Conservation (phyloP, 1,140 invertebrate species). For the Danaus melanippus region DNA sequence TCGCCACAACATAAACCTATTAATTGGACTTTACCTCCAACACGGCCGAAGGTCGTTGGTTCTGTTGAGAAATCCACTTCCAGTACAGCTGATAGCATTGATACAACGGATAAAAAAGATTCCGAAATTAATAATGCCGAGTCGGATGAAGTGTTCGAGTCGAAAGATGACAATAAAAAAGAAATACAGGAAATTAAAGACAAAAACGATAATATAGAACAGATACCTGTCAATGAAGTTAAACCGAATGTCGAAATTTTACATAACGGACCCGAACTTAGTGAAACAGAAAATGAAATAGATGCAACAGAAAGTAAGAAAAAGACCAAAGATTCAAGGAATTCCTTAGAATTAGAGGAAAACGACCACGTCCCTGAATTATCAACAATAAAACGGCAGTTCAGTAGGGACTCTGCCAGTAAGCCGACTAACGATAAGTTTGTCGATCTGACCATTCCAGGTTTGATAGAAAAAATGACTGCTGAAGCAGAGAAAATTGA, state of each 20-base stretch:
- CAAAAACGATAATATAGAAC: constrained; percentile 14
- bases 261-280: constrained; percentile 36
- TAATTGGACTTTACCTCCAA: constrained; percentile 60
- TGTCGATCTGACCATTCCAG: constrained; percentile 56
- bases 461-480: constrained; percentile 56
- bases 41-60: constrained; percentile 54
- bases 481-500: constrained; percentile 45
- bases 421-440: constrained; percentile 33
- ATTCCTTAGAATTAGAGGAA: constrained; percentile 49
- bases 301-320: constrained; percentile 20
- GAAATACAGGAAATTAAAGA: constrained; percentile 11
- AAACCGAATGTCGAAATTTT: constrained; percentile 30
- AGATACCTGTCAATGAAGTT: constrained; percentile 20
- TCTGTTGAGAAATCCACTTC: constrained; percentile 62
- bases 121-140: constrained; percentile 27
- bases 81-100: constrained; percentile 41
- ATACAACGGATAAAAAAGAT: constrained; percentile 34
- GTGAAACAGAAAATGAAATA: constrained; percentile 15
- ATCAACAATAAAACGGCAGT: constrained; percentile 37
- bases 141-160: constrained; percentile 55
- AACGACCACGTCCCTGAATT: constrained; percentile 58
- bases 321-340: constrained; percentile 34
- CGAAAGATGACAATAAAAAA: constrained; percentile 27
- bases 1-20: constrained; percentile 59
- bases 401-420: constrained; percentile 44